These are phyloP conservation scores for Mystacides longicornis DNA, from an alignment of 2,888 invertebrate species.

Conservation along the genomic window DNA sequence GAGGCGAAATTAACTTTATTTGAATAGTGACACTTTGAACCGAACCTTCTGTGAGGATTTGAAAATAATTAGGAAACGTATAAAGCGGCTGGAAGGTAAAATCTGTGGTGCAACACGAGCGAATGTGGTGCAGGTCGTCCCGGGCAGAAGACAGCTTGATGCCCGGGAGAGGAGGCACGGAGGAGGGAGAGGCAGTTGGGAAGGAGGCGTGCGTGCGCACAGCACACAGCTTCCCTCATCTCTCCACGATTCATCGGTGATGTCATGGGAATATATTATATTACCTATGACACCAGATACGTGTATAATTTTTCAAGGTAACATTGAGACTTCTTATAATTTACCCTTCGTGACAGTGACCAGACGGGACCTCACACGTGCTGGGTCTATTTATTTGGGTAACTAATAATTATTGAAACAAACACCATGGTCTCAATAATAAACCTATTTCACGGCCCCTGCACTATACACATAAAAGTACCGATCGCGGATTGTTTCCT, in stretches of 20 bases:
- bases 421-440: no score
- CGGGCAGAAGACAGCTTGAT: slow-evolving; percentile 11
- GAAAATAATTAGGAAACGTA: background rate
- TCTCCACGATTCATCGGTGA: background rate
- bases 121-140: slow-evolving; percentile 22
- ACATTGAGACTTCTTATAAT: no score
- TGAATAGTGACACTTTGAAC: no score
- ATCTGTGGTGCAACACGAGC: slow-evolving; percentile 15
- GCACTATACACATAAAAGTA: no score
- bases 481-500: no score
- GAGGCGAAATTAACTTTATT: no score
- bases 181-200: background rate
- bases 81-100: background rate
- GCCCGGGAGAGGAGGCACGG: slow-evolving; percentile 28
- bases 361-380: no score
- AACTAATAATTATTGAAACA: no score
- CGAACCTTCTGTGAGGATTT: no score
- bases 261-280: background rate
- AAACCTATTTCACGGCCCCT: no score
- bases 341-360: no score
- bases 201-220: slow-evolving; percentile 8
- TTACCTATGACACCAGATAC: background rate
- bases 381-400: no score
- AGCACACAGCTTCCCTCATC: background rate
- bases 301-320: background rate